phyloP scores from a whole-genome alignment of 2,888 invertebrate species.

The Hirudinaria manillensis region DNA sequence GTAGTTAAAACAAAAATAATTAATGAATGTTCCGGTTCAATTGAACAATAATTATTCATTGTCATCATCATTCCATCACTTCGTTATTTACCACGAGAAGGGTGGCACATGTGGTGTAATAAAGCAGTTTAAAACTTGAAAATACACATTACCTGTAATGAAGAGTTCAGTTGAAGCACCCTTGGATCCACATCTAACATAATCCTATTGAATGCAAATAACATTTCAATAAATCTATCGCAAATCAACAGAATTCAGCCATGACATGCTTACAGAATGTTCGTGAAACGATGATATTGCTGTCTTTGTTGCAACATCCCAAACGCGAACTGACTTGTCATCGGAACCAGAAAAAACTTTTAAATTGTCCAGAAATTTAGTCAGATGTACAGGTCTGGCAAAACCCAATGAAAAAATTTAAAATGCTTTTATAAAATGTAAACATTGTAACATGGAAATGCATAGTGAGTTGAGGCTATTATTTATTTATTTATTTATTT shows the following conservation, averaged over 20 bases:
- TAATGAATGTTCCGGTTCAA: neutral
- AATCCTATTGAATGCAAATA: conserved; percentile 60
- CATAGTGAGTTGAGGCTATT: no score
- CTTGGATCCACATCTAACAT: conserved; percentile 74
- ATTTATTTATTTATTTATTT: no score
- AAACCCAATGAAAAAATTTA: conserved; percentile 17
- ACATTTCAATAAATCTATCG: neutral
- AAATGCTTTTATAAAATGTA: neutral
- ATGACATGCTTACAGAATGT: conserved; percentile 49
- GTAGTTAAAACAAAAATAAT: neutral
- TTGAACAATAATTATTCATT: neutral
- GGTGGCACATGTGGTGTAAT: no score
- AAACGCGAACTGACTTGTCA: conserved; percentile 77
- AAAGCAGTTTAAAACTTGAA: no score
- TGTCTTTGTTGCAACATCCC: conserved; percentile 83
- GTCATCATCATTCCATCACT: no score
- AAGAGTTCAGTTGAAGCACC: conserved; percentile 58
- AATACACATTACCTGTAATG: conserved; percentile 44
- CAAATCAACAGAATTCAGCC: neutral
- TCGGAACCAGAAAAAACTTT: conserved; percentile 82
- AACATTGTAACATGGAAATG: neutral
- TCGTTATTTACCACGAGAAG: no score
- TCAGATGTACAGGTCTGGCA: conserved; percentile 67
- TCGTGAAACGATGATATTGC: conserved; percentile 60
- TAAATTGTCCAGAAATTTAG: conserved; percentile 71